phyloP scores from a whole-genome alignment of 2,113 vertebrate species.

The Cariama cristata region DNA sequence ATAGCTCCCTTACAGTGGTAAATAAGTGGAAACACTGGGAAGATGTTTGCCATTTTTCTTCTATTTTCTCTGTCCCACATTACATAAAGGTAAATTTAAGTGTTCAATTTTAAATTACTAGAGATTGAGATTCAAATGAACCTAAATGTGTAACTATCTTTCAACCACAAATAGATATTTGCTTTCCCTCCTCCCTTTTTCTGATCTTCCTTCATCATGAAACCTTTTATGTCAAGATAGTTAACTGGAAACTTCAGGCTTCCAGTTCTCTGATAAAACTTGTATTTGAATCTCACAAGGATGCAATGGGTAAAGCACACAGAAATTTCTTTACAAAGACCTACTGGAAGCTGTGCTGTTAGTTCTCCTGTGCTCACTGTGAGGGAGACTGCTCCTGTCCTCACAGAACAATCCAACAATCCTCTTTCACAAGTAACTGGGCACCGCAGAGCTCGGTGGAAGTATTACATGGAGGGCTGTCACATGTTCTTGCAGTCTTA shows the following conservation, averaged over 20 bases:
- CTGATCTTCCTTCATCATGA: not conserved
- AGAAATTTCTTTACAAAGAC: not conserved
- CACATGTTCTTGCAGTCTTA: not conserved
- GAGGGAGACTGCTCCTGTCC: not conserved
- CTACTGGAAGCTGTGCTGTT: not conserved
- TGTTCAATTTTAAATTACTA: not conserved
- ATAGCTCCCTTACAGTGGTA: not conserved
- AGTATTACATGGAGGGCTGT: not conserved
- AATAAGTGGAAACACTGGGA: not conserved
- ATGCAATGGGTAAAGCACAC: not conserved
- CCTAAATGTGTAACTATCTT: not conserved
- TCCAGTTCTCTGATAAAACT: not conserved
- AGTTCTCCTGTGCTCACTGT: not conserved
- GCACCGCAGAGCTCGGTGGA: not conserved
- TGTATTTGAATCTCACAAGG: not conserved
- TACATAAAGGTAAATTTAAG: not conserved
- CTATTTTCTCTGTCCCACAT: not conserved
- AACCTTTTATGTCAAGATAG: not conserved
- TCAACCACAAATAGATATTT: not conserved
- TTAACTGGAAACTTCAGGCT: not conserved
- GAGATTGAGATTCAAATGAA: not conserved
- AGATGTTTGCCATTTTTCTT: not conserved
- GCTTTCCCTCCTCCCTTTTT: not conserved
- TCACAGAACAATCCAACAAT: fast-evolving
- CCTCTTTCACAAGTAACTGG: not conserved